Conservation (phyloP, 1,140 invertebrate species). For the Atta cephalotes region DNA sequence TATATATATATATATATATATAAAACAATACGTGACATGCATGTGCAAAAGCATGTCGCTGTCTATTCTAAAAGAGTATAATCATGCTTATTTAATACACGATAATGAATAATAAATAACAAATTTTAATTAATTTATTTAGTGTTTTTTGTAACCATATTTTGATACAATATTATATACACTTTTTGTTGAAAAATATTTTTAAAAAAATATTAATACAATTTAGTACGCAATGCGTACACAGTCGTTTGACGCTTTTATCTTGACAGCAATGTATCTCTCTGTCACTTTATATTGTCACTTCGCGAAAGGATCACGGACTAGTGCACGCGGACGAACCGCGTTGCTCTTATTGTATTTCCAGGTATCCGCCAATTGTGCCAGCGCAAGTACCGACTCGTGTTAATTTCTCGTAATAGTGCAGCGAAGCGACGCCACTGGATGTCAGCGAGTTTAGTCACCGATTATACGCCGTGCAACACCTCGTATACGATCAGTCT, state of each 20-base stretch:
- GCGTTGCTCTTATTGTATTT: conserved; percentile 42
- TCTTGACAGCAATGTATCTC: neutral
- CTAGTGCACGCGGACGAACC: neutral
- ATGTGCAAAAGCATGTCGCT: neutral
- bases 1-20: neutral
- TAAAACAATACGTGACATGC: conserved; percentile 28
- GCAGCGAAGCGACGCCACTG: conserved; percentile 55
- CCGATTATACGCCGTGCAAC: conserved; percentile 67
- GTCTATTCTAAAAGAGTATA: neutral
- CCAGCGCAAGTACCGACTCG: conserved; percentile 14
- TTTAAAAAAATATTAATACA: neutral
- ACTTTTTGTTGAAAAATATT: neutral
- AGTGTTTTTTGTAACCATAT: neutral
- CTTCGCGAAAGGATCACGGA: conserved; percentile 4
- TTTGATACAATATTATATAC: too few relatives aligned
- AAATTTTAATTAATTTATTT: neutral
- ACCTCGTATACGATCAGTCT: conserved; percentile 58
- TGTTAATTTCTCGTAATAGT: conserved; percentile 38
- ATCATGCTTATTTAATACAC: neutral
- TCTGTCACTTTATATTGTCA: conserved; percentile 32
- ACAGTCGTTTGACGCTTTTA: neutral
- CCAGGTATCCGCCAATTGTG: conserved; percentile 48
- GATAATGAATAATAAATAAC: neutral
- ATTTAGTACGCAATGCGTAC: neutral
- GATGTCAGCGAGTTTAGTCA: conserved; percentile 71